phyloP scores from a whole-genome alignment of 1,140 invertebrate genomes.

The Diabrotica undecimpunctata region DNA sequence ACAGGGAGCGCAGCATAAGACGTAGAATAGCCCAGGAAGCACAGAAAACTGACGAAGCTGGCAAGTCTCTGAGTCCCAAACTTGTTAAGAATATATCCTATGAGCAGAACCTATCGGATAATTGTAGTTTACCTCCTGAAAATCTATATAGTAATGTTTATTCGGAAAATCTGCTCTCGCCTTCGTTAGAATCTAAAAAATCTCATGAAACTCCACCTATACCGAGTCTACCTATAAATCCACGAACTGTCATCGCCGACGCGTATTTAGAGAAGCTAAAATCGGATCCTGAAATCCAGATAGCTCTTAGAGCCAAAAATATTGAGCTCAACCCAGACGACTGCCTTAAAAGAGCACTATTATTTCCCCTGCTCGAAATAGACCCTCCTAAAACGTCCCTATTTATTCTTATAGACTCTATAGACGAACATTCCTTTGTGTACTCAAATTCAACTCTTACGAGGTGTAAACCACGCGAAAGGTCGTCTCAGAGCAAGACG shows the following conservation, averaged over 20 bases:
- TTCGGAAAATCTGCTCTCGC: conserved; percentile 35
- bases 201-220: conserved; percentile 46
- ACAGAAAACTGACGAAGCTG: conserved; percentile 21
- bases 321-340: conserved; percentile 83
- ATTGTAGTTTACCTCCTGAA: conserved; percentile 35
- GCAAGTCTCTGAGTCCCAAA: conserved; percentile 24
- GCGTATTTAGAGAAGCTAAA: conserved; percentile 79
- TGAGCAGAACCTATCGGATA: conserved; percentile 31
- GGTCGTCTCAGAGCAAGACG: conserved; percentile 59
- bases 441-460: conserved; percentile 48
- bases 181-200: conserved; percentile 34
- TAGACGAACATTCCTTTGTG: conserved; percentile 69
- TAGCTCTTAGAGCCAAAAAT: conserved; percentile 65
- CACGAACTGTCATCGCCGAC: conserved; percentile 64
- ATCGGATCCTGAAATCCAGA: conserved; percentile 71
- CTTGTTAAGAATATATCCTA: conserved; percentile 27
- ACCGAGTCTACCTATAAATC: conserved; percentile 59
- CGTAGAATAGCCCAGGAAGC: conserved; percentile 36
- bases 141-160: conserved; percentile 43
- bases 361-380: conserved; percentile 82
- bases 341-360: conserved; percentile 81
- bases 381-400: conserved; percentile 79
- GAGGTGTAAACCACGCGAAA: conserved; percentile 48
- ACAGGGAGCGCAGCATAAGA: conserved; percentile 41
- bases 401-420: conserved; percentile 85